Evolutionary conservation across 2,113 vertebrate species (phyloP).

Genomic region (Seriola rivoliana): DNA sequence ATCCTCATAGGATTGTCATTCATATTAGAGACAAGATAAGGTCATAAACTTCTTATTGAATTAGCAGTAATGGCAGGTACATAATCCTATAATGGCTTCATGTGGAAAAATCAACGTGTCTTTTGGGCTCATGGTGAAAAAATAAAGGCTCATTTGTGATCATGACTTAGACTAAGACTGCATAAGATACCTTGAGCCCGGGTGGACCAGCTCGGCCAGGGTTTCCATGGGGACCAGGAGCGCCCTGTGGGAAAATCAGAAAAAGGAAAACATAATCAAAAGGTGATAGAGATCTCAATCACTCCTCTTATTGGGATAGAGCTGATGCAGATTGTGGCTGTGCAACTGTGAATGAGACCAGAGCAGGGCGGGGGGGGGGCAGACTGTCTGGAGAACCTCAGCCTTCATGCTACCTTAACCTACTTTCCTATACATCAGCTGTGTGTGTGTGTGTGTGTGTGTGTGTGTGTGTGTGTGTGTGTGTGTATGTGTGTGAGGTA

Average conservation of each 20-base stretch:
- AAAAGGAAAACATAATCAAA: slow-evolving; percentile 51
- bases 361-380: background rate
- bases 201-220: slow-evolving; percentile 76
- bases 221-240: slow-evolving; percentile 79
- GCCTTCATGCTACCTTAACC: slow-evolving; percentile 58
- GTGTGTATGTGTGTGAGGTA: slow-evolving; percentile 45
- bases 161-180: background rate
- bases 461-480: slow-evolving; percentile 32
- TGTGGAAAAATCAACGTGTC: slow-evolving; percentile 37
- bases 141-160: slow-evolving; percentile 24
- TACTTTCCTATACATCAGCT: slow-evolving; percentile 68
- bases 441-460: slow-evolving; percentile 5
- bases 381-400: slow-evolving; percentile 70
- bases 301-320: slow-evolving; percentile 45
- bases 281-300: slow-evolving; percentile 40
- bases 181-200: slow-evolving; percentile 77
- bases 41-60: slow-evolving; percentile 3
- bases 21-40: background rate
- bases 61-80: background rate
- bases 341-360: slow-evolving; percentile 47
- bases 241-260: slow-evolving; percentile 68
- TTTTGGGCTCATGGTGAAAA: background rate
- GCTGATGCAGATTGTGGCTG: slow-evolving; percentile 41
- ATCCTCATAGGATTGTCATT: slow-evolving; percentile 11
- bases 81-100: slow-evolving; percentile 12